A percentile compares a stretch with the other conserved stretches of the same genome.
phyloP scores from a whole-genome alignment of 2,113 vertebrate genomes.

The Clupea harengus region DNA sequence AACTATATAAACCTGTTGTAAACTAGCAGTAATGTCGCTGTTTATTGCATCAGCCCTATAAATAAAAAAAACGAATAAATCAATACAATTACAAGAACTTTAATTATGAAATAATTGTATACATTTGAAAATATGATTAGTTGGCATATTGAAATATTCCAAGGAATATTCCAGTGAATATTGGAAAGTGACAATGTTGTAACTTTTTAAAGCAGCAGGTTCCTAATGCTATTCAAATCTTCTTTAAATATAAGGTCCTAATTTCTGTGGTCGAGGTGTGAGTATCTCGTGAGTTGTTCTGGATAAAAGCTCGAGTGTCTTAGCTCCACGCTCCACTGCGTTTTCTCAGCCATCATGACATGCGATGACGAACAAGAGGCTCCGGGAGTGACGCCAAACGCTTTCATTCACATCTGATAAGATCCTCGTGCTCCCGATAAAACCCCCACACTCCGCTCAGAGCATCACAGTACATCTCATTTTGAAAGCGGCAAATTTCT shows the following conservation, averaged over 20 bases:
- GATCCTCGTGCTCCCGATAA: constrained; percentile 64
- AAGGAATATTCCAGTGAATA: background rate
- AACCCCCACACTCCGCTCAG: constrained; percentile 27
- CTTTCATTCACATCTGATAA: constrained; percentile 71
- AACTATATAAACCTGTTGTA: background rate
- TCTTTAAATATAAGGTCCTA: background rate
- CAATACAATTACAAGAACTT: background rate
- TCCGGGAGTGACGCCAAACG: constrained; percentile 59
- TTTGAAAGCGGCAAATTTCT: constrained; percentile 3
- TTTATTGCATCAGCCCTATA: background rate
- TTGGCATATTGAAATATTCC: background rate
- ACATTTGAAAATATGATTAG: background rate
- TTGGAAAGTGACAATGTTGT: background rate
- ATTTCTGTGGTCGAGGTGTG: background rate
- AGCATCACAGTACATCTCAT: background rate
- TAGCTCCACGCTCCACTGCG: background rate
- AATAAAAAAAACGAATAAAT: background rate
- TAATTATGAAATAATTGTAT: background rate
- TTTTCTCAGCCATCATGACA: constrained; percentile 27
- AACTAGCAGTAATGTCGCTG: background rate
- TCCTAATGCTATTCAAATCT: background rate
- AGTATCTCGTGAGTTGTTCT: background rate
- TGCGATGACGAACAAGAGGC: constrained; percentile 46
- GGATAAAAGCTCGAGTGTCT: background rate
- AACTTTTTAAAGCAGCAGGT: background rate